A percentile compares a stretch with the other conserved stretches of the same genome.
Conservation (phyloP, 2,888 invertebrate species). For the Drosophila basisetae region DNA sequence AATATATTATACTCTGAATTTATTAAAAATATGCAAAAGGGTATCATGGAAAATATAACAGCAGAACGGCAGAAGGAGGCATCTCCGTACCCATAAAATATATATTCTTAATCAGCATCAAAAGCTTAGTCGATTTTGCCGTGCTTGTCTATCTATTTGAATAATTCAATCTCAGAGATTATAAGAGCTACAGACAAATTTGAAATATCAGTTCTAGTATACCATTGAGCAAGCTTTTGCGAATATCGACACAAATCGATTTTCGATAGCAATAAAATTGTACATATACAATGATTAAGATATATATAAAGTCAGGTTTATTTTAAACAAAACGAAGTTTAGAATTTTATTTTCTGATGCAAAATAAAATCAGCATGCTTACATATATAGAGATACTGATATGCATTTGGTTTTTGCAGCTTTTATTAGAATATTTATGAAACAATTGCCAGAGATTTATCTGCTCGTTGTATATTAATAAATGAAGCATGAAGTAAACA, state of each 20-base stretch:
- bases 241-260: neutral
- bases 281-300: neutral
- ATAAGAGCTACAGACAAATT: neutral
- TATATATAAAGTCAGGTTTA: neutral
- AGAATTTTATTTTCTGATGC: neutral
- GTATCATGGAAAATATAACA: neutral
- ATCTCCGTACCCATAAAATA: neutral
- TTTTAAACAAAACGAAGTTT: neutral
- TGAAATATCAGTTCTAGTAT: neutral
- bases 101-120: neutral
- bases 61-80: neutral
- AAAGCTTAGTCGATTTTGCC: neutral
- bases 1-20: neutral
- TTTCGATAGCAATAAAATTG: neutral
- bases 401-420: neutral
- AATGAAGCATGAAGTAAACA: neutral
- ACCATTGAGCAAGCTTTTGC: neutral
- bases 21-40: neutral
- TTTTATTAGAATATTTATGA: neutral
- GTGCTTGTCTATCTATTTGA: neutral
- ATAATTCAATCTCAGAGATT: neutral
- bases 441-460: neutral
- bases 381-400: neutral
- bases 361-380: neutral
- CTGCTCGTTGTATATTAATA: neutral